Evolutionary conservation across 2,797 vertebrate species (phyloP), one percentile per base, ranked within the genome.

Genomic region (Onychomys torridus): DNA sequence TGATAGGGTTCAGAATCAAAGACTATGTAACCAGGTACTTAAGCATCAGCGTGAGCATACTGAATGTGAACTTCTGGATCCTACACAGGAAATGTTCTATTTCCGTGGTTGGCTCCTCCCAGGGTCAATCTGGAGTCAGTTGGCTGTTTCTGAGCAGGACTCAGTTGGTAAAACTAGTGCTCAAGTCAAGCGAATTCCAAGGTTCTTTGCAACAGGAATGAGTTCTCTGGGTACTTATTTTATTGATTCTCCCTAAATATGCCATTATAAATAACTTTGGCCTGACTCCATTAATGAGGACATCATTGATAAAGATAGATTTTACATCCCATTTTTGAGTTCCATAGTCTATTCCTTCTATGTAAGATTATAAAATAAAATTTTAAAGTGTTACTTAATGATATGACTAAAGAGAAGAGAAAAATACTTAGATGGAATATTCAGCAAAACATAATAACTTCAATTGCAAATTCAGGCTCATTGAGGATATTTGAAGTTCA

Each of bases 1-100:
- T 90, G 40, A 52, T 57, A 85, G 52, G 76, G 73, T 52, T 92
- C 29, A 90, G 77, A 96, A 76, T 46, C 84, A 88, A 91, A 90
- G 34, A 88, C 89, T n/a, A 37, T 57, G 32, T 40, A 14, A 25
- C 40, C 34, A 73, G 13, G 34, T 93, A 81, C 29, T 94, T 90
- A n/a, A 67, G 83, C 25, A 21, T 32, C 37, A 40, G 49, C 43
- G 34, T 55, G 16, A 79, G 37, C 11, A 40, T 65, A 67, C 0
- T 13, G 5, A 63, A 93, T 2, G 7, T 57, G 25, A 85, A 57
- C 49, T 79, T 77, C 25, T 67, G 34, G 16, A 52, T 29, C 21
- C 52, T n/a, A n/a, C 17, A 17, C 21, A 16, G 14, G 32, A 46
- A 46, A 71, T 86, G 19, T 43, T 91, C 23, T 9, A 27, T 43